These are phyloP conservation scores for Spodoptera frugiperda DNA, from an alignment of 1,140 invertebrate species.

Conservation along the genomic window DNA sequence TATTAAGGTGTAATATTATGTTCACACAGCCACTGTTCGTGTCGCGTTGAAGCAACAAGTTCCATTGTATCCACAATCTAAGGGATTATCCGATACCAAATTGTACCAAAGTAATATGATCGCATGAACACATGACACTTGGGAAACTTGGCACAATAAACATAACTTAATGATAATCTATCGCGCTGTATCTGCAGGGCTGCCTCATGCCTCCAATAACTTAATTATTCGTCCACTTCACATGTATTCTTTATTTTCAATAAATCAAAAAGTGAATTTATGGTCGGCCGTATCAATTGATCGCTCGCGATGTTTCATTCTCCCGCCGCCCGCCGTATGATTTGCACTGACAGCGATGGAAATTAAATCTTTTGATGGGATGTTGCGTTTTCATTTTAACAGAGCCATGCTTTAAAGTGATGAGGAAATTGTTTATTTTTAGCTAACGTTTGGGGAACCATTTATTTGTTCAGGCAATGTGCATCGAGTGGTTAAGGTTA, in stretches of 20 bases:
- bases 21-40: too few species aligned
- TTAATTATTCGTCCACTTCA: conserved; percentile 20
- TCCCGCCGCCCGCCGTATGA: conserved; percentile 12
- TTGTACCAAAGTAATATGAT: too few species aligned
- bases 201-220: neutral
- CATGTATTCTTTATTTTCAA: conserved; percentile 16
- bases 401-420: conserved; percentile 18
- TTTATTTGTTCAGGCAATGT: neutral
- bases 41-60: too few species aligned
- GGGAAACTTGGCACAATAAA: neutral
- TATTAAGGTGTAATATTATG: too few species aligned
- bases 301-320: conserved; percentile 31
- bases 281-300: conserved; percentile 24
- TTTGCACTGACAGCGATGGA: conserved; percentile 38
- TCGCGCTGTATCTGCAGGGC: too few species aligned
- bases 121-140: too few species aligned
- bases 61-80: too few species aligned
- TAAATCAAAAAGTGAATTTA: conserved; percentile 25
- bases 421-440: conserved; percentile 26
- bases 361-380: conserved; percentile 42
- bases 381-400: conserved; percentile 39
- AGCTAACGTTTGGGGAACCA: neutral
- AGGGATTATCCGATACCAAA: too few species aligned
- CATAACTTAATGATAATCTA: neutral
- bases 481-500: neutral